These are phyloP conservation scores for Rhyacichthys aspro DNA, from an alignment of 2,797 vertebrate species.

Conservation along the genomic window DNA sequence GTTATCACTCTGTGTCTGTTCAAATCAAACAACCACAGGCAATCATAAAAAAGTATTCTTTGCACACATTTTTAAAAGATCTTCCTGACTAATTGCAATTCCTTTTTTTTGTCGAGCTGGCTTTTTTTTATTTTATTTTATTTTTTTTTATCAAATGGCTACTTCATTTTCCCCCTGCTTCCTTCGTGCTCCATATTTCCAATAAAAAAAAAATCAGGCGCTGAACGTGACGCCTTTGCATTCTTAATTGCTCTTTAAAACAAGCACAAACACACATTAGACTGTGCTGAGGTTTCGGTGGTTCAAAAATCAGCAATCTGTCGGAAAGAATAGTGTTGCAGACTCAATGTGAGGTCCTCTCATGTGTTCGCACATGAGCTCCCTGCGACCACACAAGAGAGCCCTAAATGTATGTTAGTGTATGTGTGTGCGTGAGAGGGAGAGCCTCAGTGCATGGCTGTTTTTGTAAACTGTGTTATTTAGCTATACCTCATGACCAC, in stretches of 20 bases:
- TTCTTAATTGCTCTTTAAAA: constrained; percentile 76
- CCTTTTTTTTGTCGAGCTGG: too few relatives aligned
- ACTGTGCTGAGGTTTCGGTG: constrained; percentile 64
- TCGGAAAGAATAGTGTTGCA: constrained; percentile 57
- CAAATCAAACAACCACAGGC: not conserved
- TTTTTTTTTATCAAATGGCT: constrained; percentile 41
- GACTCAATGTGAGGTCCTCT: constrained; percentile 76
- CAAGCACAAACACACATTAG: constrained; percentile 73
- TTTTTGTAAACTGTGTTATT: constrained; percentile 58
- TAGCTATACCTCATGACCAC: constrained; percentile 42
- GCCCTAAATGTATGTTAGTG: constrained; percentile 42
- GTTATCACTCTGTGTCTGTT: constrained; percentile 2
- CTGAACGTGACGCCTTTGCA: constrained; percentile 56
- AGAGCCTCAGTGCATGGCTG: constrained; percentile 30
- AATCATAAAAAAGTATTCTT: not conserved
- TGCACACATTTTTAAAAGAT: too few relatives aligned
- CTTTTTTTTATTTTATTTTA: too few relatives aligned
- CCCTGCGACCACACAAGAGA: constrained; percentile 52
- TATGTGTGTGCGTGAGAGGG: constrained; percentile 32
- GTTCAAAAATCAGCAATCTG: constrained; percentile 70
- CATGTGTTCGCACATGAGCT: constrained; percentile 59
- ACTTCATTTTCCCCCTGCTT: constrained; percentile 40
- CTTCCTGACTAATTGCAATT: too few relatives aligned
- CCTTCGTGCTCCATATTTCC: constrained; percentile 37
- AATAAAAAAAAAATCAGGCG: constrained; percentile 45